Evolutionary conservation across 2,797 vertebrate genomes (phyloP).

Genomic region (Sebastes diploproa): DNA sequence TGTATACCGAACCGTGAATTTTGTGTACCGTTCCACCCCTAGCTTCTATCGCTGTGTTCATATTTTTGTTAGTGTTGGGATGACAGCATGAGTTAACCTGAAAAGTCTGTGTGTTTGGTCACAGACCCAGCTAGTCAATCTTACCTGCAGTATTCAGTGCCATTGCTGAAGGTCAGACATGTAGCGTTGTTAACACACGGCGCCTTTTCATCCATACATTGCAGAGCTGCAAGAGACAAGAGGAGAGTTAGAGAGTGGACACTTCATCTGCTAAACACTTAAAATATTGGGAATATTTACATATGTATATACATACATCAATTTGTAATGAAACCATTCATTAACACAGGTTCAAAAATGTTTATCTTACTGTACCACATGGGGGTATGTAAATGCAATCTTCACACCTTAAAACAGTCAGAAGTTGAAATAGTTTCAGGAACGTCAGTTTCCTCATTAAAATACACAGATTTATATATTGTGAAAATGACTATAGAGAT

Average conservation of each 20-base stretch:
- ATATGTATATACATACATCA: background rate
- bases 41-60: background rate
- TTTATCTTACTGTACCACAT: background rate
- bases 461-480: background rate
- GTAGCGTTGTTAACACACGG: constrained; percentile 92
- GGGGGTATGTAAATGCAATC: background rate
- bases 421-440: background rate
- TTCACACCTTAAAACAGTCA: background rate
- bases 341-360: background rate
- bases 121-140: constrained; percentile 32
- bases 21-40: background rate
- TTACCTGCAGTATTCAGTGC: constrained; percentile 95
- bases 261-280: background rate
- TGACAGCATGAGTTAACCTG: background rate
- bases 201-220: constrained; percentile 87
- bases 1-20: background rate
- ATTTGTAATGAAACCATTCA: background rate
- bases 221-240: constrained; percentile 86
- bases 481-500: background rate
- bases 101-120: background rate
- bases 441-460: background rate
- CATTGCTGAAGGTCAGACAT: constrained; percentile 87
- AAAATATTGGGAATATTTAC: background rate
- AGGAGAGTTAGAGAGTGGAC: constrained; percentile 32
- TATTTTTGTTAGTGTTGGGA: background rate